Evolutionary conservation across 2,797 vertebrate genomes (phyloP), one percentile per base, ranked within the genome.

Genomic region (Pygocentrus nattereri): DNA sequence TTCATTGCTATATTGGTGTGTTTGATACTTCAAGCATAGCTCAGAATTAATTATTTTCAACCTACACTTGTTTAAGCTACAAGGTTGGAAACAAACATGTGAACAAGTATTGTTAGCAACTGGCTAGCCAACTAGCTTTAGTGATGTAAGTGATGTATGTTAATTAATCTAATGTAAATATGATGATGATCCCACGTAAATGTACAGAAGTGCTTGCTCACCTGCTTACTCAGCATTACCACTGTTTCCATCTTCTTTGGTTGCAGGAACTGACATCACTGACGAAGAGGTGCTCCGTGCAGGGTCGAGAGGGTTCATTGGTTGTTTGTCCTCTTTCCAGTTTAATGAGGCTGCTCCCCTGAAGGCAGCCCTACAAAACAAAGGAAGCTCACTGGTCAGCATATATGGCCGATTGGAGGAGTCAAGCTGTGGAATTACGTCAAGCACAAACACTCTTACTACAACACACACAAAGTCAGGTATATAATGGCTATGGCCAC

Each of bases 311-410:
- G 98, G 98, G n/a, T 99, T 99, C 87, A 69, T 94, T 1, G 98
- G 98, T 69, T 99, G 98, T 89, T 92, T 99, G 38, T 97, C 98
- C 31, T 96, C 97, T 0, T 96, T 99, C 4, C 97, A 96, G 86
- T 98, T 98, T 90, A 99, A 99, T 64, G 94, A 98, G 0, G 86
- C 96, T 0, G 94, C 96, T 0, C 97, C 97, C 0, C 88, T 99
- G 83, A 99, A 99, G 89, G 96, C 95, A 0, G 97, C 97, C 8
- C 90, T 99, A n/a, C 96, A 95, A 0, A 97, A 97, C 31, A 90
- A 93, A 10, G 94, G 93, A 0, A 15, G 91, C 13, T 96, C 97
- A 4, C 89, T 97, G 0, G 95, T 99, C 80, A 94, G 92, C 16
- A 90, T 97, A 62, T 91, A 86, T 0, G 97, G 97, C 0, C 92